Evolutionary conservation across 2,888 invertebrate genomes (phyloP), one percentile per base, ranked within the genome.

Genomic region (Lepidocyrtoides sp.): DNA sequence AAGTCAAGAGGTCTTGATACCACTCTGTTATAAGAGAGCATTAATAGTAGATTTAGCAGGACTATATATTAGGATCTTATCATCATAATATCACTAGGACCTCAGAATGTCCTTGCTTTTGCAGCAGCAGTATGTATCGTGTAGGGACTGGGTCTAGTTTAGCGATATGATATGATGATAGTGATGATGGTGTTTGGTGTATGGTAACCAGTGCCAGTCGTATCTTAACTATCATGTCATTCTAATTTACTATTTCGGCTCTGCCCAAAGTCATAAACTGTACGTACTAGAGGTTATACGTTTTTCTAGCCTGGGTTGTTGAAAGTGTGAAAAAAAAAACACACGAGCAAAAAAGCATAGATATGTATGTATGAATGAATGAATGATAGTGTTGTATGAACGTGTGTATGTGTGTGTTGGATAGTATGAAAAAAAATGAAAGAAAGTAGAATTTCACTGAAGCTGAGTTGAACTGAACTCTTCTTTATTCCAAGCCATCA

Each of bases 231-330:
- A 87, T 90, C 87, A 84, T 92, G 92, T 87, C 89, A 87, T 88
- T 92, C 92, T 92, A 92, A 92, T 92, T 92, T 92, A 92, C 84
- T 92, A 91, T 88, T 87, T 92, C 85, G 79, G 75, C 69, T 79
- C 84, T 83, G 90, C 82, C 92, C 84, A 83, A 87, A 87, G 77
- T 92, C 89, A 87, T 92, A 92, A 90, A 89, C 75, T 60, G 60
- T 20, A 79, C 60, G n/a, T 29, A 66, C 20, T 44, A 75, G 29
- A 77, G 41, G 23, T 79, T 85, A 77, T 84, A 89, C 77, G 84
- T 69, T 51, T 48, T 82, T 51, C 26, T 7, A 29, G 14, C 26
- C 20, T 8, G 0, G 14, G 2, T 17, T 41, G 36, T 23, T 12
- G 63, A 69, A 20, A 14, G 51, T 32, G 51, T 54, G 72, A 8